Conservation (phyloP, 2,797 vertebrate genomes). For the Chelmon rostratus region DNA sequence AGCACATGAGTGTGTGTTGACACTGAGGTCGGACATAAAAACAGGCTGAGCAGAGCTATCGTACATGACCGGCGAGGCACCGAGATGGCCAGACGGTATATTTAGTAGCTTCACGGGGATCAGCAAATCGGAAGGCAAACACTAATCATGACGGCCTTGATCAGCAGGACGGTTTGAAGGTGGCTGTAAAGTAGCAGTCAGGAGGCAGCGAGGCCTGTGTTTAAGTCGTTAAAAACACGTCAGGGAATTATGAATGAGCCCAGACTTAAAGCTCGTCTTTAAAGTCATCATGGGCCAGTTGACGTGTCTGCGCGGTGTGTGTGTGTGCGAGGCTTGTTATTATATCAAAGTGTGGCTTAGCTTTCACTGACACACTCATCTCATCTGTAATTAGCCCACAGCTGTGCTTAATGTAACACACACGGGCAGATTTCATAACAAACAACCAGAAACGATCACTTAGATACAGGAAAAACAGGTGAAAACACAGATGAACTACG, state of each 20-base stretch:
- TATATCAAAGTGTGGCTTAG: conserved; percentile 70
- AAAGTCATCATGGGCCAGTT: conserved; percentile 40
- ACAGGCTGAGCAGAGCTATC: conserved; percentile 36
- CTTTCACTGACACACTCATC: conserved; percentile 73
- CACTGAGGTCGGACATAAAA: conserved; percentile 49
- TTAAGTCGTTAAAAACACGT: conserved; percentile 71
- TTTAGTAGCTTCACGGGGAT: conserved; percentile 70
- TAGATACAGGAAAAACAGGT: conserved; percentile 48
- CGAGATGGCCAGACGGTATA: conserved; percentile 59
- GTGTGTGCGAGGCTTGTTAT: conserved; percentile 59
- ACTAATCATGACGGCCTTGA: conserved; percentile 68
- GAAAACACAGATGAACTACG: conserved; percentile 32
- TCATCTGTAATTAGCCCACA: conserved; percentile 76
- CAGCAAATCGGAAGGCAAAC: conserved; percentile 63
- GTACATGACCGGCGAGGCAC: conserved; percentile 54
- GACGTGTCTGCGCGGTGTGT: conserved; percentile 20
- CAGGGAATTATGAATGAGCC: conserved; percentile 68
- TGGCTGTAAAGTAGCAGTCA: conserved; percentile 62
- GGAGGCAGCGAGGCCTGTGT: conserved; percentile 42
- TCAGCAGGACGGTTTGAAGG: conserved; percentile 63
- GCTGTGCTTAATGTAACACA: conserved; percentile 68
- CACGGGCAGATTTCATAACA: conserved; percentile 59
- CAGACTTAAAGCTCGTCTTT: conserved; percentile 40
- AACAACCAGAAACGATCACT: conserved; percentile 63
- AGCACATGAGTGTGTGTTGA: conserved; percentile 28